These are phyloP conservation scores for Merops nubicus DNA, from an alignment of 2,113 vertebrate genomes.

Conservation along the genomic window DNA sequence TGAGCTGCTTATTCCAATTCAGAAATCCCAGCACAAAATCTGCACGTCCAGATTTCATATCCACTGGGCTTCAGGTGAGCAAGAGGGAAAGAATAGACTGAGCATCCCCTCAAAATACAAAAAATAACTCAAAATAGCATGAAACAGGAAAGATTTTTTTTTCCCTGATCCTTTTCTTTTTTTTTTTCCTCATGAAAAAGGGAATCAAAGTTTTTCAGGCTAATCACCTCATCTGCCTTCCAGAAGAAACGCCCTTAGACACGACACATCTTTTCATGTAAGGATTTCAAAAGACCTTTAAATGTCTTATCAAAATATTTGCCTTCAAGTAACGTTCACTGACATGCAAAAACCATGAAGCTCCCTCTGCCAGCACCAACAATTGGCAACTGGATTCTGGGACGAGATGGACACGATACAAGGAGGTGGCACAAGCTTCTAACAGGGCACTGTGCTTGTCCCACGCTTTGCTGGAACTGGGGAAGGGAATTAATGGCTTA, in stretches of 20 bases:
- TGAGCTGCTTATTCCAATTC: constrained; percentile 25
- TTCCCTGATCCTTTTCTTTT: background rate
- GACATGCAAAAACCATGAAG: background rate
- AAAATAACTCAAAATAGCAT: background rate
- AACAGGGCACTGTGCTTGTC: background rate
- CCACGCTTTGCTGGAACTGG: background rate
- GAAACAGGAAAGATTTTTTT: background rate
- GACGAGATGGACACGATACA: background rate
- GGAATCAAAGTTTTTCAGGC: constrained; percentile 21
- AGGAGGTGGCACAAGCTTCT: background rate
- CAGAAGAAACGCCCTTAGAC: constrained; percentile 8
- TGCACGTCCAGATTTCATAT: background rate
- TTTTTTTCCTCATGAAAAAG: background rate
- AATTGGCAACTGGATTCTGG: background rate
- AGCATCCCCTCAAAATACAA: background rate
- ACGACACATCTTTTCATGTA: background rate
- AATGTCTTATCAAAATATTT: constrained; percentile 8
- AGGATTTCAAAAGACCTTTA: background rate
- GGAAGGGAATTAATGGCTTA: background rate
- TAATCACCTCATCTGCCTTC: constrained; percentile 29
- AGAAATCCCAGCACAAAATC: constrained; percentile 1
- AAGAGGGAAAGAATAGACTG: background rate
- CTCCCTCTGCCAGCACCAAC: background rate
- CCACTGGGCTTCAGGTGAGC: background rate
- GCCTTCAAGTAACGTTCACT: background rate